A percentile compares a stretch with the other conserved stretches of the same genome.
Conservation (phyloP, 2,113 vertebrate genomes). For the Oxyruncus cristatus region DNA sequence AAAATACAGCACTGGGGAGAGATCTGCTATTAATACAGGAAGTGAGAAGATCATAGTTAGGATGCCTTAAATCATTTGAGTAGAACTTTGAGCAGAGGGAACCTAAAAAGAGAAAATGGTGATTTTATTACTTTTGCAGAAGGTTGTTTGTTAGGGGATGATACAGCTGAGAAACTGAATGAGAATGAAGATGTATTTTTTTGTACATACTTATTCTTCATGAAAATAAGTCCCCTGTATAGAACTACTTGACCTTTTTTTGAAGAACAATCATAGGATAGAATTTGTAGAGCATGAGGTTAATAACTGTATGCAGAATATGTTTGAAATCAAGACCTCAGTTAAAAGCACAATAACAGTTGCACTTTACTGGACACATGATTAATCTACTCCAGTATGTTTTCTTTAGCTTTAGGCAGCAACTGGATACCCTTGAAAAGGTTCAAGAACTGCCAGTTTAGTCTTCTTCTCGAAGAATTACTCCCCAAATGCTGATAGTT, state of each 20-base stretch:
- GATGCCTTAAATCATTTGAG: not conserved
- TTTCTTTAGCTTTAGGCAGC: not conserved
- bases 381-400: not conserved
- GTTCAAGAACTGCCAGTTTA: not conserved
- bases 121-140: not conserved
- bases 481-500: not conserved
- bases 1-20: not conserved
- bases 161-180: not conserved
- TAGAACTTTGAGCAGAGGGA: not conserved
- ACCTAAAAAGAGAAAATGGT: not conserved
- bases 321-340: not conserved
- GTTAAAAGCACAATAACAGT: not conserved
- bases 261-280: not conserved
- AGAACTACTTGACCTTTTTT: not conserved
- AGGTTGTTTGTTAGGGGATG: not conserved
- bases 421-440: not conserved
- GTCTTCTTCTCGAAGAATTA: not conserved
- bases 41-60: not conserved
- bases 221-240: not conserved
- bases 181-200: not conserved
- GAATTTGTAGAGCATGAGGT: not conserved
- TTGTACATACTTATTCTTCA: not conserved
- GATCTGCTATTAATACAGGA: not conserved
- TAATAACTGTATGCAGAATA: not conserved
- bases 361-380: not conserved